Evolutionary conservation across 2,888 invertebrate species (phyloP).

Genomic region (Escarpia spicata): DNA sequence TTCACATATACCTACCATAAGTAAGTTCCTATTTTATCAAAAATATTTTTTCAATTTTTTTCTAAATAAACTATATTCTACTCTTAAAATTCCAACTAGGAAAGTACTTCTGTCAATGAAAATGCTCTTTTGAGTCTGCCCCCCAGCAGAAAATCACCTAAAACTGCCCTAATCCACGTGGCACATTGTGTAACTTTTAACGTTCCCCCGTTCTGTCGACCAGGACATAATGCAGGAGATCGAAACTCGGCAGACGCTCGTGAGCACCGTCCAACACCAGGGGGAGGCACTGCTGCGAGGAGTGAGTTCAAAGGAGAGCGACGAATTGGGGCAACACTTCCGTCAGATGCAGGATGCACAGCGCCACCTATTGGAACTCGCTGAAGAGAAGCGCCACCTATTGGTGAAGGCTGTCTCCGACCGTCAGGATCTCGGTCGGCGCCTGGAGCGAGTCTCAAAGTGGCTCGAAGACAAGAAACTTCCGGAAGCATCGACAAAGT

Average conservation of each 20-base stretch:
- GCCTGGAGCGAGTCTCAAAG: slow-evolving; percentile 80
- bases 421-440: slow-evolving; percentile 79
- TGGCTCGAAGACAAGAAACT: slow-evolving; percentile 78
- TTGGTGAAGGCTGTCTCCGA: slow-evolving; percentile 76
- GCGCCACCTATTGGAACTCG: slow-evolving; percentile 74
- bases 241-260: slow-evolving; percentile 78
- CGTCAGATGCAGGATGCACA: slow-evolving; percentile 80
- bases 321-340: slow-evolving; percentile 79
- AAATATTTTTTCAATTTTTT: neutral
- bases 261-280: slow-evolving; percentile 72
- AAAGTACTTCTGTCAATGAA: neutral
- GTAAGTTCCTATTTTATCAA: neutral
- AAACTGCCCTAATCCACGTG: neutral
- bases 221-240: slow-evolving; percentile 79
- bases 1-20: neutral
- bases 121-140: neutral
- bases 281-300: slow-evolving; percentile 37
- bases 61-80: too few species aligned
- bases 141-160: neutral
- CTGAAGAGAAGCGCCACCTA: slow-evolving; percentile 70
- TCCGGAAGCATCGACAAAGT: slow-evolving; percentile 7
- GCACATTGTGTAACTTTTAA: neutral
- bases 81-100: too few species aligned
- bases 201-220: neutral
- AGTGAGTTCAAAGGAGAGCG: slow-evolving; percentile 84